Conservation (phyloP, 2,113 vertebrate species). For the Osmerus eperlanus region DNA sequence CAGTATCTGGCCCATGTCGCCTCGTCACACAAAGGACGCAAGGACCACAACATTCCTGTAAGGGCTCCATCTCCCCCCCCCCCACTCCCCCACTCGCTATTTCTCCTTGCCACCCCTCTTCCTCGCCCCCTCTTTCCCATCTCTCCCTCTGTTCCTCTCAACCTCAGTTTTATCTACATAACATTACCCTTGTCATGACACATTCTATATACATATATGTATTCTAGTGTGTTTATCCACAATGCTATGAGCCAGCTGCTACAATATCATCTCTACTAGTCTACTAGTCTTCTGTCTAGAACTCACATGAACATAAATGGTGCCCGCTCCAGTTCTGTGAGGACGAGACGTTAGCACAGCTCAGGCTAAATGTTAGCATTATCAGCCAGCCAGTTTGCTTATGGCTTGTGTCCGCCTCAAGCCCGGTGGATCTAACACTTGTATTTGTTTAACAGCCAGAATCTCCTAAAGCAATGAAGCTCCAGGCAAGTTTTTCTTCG, state of each 20-base stretch:
- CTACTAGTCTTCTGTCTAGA: no score
- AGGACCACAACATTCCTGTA: slow-evolving; percentile 84
- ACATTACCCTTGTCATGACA: no score
- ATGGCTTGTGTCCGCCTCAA: slow-evolving; percentile 50
- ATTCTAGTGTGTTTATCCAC: background rate
- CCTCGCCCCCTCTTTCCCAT: background rate
- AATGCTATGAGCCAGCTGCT: background rate
- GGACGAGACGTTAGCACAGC: background rate
- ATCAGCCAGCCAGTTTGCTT: slow-evolving; percentile 22
- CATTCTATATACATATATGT: background rate
- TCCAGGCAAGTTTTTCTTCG: slow-evolving; percentile 88
- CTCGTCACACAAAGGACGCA: slow-evolving; percentile 94
- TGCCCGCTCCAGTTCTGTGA: slow-evolving; percentile 24
- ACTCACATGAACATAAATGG: slow-evolving; percentile 7
- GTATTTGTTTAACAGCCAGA: slow-evolving; percentile 88
- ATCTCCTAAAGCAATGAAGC: slow-evolving; percentile 89
- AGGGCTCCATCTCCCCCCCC: slow-evolving; percentile 35
- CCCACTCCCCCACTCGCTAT: background rate
- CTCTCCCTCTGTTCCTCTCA: background rate
- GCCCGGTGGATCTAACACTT: slow-evolving; percentile 73
- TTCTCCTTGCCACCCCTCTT: slow-evolving; percentile 1
- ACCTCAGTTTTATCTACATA: no score
- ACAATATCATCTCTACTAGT: no score
- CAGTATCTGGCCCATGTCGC: slow-evolving; percentile 94
- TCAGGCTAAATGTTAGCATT: slow-evolving; percentile 5